Evolutionary conservation across 2,797 vertebrate species (phyloP).

Genomic region (Hephaestus fuliginosus): DNA sequence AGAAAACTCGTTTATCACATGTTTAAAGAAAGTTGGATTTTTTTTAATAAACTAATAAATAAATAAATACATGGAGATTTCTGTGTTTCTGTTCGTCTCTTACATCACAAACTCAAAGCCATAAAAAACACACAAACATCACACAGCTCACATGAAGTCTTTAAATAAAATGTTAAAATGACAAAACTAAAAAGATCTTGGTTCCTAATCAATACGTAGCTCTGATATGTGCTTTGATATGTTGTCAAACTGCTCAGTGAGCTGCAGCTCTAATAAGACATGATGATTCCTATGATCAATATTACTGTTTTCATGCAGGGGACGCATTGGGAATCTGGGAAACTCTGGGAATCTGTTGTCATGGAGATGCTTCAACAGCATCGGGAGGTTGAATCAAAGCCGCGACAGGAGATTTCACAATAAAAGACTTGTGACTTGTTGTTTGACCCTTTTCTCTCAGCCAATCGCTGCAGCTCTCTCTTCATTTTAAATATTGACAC

Average conservation of each 20-base stretch:
- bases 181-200: conserved; percentile 18
- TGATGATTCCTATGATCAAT: not conserved
- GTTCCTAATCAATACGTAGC: conserved; percentile 6
- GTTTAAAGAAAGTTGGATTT: not conserved
- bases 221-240: conserved; percentile 45
- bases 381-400: not conserved
- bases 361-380: not conserved
- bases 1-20: not conserved
- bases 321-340: not conserved
- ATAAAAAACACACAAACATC: conserved; percentile 39
- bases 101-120: conserved; percentile 30
- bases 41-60: conserved; percentile 36
- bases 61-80: conserved; percentile 39
- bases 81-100: not conserved
- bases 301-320: not conserved
- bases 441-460: not conserved
- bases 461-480: no score
- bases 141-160: conserved; percentile 28
- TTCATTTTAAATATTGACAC: not conserved
- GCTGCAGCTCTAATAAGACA: not conserved
- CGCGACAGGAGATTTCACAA: not conserved
- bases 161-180: conserved; percentile 47
- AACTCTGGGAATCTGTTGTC: not conserved
- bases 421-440: not conserved
- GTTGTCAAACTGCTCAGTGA: conserved; percentile 13